Conservation (phyloP, 2,888 invertebrate genomes). For the Macropis europaea region DNA sequence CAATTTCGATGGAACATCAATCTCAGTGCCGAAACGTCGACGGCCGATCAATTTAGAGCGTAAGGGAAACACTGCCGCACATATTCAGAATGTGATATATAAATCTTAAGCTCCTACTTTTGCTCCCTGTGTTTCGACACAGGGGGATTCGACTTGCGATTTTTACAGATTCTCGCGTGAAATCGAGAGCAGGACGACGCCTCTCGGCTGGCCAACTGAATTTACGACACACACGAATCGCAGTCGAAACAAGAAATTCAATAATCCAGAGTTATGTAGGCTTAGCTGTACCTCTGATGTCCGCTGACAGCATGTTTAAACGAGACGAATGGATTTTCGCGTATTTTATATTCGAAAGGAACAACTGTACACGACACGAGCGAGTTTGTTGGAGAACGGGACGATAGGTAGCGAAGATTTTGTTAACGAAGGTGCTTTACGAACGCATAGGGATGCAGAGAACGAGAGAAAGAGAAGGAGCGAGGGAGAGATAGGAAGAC, state of each 20-base stretch:
- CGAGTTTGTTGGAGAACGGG: conserved; percentile 12
- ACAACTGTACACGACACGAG: conserved; percentile 5
- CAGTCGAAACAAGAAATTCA: conserved; percentile 18
- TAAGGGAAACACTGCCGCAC: conserved; percentile 70
- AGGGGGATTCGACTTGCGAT: conserved; percentile 7
- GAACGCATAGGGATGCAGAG: conserved; percentile 33
- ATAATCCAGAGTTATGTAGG: conserved; percentile 25
- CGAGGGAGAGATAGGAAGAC: no score
- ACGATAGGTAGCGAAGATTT: conserved; percentile 40
- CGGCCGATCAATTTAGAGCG: conserved; percentile 31
- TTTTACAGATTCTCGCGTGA: not conserved
- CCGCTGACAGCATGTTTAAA: not conserved
- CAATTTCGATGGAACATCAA: conserved; percentile 37
- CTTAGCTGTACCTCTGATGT: conserved; percentile 31
- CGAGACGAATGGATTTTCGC: conserved; percentile 43
- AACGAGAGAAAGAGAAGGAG: no score
- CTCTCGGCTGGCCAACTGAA: conserved; percentile 6
- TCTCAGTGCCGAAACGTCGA: conserved; percentile 15
- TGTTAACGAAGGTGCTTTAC: conserved; percentile 75
- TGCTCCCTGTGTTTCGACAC: conserved; percentile 18
- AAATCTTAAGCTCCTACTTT: conserved; percentile 65
- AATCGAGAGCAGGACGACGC: not conserved
- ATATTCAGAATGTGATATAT: conserved; percentile 73
- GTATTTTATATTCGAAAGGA: conserved; percentile 61
- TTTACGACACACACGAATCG: conserved; percentile 16